Evolutionary conservation across 2,797 vertebrate genomes (phyloP).

Genomic region (Trachurus trachurus): DNA sequence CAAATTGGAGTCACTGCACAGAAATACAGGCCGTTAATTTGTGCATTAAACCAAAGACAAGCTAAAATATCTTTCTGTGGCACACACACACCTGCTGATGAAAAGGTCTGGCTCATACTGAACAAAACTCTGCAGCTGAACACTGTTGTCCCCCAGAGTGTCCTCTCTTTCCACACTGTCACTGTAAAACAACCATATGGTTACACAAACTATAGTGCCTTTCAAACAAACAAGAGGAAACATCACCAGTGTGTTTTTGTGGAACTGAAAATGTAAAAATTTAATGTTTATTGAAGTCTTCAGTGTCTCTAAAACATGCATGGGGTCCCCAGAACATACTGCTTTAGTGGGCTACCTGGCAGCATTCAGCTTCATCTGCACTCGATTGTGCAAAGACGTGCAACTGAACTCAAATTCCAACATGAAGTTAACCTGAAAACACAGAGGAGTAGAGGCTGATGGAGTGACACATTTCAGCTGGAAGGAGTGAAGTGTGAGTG

Average conservation of each 20-base stretch:
- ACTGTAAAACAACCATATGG: constrained; percentile 75
- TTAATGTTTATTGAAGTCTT: neutral
- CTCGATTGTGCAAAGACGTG: constrained; percentile 85
- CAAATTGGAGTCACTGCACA: constrained; percentile 89
- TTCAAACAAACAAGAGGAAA: neutral
- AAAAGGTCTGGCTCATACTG: constrained; percentile 93
- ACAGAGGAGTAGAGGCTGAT: constrained; percentile 40
- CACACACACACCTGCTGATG: constrained; percentile 86
- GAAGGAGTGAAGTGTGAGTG: constrained; percentile 43
- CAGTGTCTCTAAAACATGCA: neutral
- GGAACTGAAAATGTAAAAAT: too few relatives aligned
- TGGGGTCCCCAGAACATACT: neutral
- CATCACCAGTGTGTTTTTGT: neutral
- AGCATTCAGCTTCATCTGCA: constrained; percentile 88
- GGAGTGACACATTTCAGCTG: constrained; percentile 41
- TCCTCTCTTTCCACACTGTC: constrained; percentile 89
- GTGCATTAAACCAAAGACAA: neutral
- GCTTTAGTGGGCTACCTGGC: constrained; percentile 81
- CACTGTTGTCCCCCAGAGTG: constrained; percentile 88
- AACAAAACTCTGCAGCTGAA: constrained; percentile 84
- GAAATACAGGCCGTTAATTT: neutral
- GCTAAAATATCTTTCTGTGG: neutral
- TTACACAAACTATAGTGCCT: neutral
- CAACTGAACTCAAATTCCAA: constrained; percentile 95
- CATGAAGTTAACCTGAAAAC: constrained; percentile 89